Evolutionary conservation across 2,797 vertebrate genomes (phyloP), one percentile per base, ranked within the genome.

Genomic region (Coracias cyanogaster): DNA sequence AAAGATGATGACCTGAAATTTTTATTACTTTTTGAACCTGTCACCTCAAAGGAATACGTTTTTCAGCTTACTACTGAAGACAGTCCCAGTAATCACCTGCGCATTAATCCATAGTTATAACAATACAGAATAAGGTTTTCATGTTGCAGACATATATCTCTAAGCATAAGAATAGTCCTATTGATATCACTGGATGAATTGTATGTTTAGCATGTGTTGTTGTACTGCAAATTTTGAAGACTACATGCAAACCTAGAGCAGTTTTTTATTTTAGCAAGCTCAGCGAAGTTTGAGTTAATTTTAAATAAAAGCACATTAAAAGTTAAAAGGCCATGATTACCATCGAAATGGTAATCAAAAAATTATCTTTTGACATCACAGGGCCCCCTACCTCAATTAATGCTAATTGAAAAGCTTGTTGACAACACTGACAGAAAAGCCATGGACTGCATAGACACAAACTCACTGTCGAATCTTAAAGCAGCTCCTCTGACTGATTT

Each of bases 371-470:
- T 4, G 1, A n/a, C 31, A 65, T 41, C 55, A 86, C 11, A 71
- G 46, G 12, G 17, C 21, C 41, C 35, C 20, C 35, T 65, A 12
- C 37, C 24, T 61, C 37, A 51, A 33, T 0, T 71, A 26, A 39
- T 1, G 2, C 8, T 77, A 46, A 22, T 14, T 89, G 61, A 86
- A 93, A 90, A 77, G 6, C 10, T 79, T 69, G 11, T 81, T 93
- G 77, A 48, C 31, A 82, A 26, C n/a, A 57, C 13, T 4, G 18
- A 37, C 18, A 67, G 28, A 74, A 87, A 88, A 51, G 18, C 15
- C 45, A 45, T 21, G 26, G 51, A 46, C 26, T 2, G 1, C 46
- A 57, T 39, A 0, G 0, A 46, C 20, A 69, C 35, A 31, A 78
- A 76, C 26, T 15, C 6, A 1, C n/a, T 41, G 16, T 55, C 31